Evolutionary conservation across 2,888 invertebrate genomes (phyloP).

Genomic region (Bursaphelenchus okinawaensis): DNA sequence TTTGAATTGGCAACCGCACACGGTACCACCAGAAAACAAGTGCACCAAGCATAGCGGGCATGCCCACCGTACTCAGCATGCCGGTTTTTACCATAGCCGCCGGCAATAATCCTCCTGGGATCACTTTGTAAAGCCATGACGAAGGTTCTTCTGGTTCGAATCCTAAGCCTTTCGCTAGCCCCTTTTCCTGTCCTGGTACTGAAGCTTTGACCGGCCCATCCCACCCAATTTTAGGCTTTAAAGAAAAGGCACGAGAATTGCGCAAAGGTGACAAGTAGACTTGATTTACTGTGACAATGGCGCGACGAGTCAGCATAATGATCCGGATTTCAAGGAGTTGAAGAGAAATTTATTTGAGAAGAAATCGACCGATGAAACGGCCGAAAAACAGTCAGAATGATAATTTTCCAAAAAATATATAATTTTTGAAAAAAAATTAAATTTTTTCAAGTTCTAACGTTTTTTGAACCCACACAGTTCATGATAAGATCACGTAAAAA

Average conservation of each 20-base stretch:
- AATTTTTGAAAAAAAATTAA: too few species aligned
- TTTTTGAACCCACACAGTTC: too few species aligned
- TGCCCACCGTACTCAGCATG: constrained; percentile 20
- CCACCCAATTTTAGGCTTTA: not conserved
- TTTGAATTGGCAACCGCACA: constrained; percentile 23
- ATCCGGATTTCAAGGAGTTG: not conserved
- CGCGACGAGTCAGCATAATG: not conserved
- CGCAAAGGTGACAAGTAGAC: too few species aligned
- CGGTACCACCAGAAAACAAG: constrained; percentile 32
- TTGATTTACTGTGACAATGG: not conserved
- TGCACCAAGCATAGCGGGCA: constrained; percentile 32
- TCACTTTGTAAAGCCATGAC: too few species aligned
- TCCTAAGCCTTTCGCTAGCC: too few species aligned
- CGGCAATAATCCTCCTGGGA: too few species aligned
- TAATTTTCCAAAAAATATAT: not conserved
- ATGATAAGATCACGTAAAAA: too few species aligned
- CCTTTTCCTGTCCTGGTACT: not conserved
- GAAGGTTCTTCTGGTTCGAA: too few species aligned
- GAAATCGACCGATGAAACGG: not conserved
- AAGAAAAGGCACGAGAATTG: too few species aligned
- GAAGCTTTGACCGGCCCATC: not conserved
- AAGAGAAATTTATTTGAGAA: too few species aligned
- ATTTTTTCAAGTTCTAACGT: too few species aligned
- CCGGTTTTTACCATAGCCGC: constrained; percentile 29
- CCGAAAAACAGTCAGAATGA: not conserved